These are phyloP conservation scores for Calcarius lapponicus DNA, from an alignment of 2,797 vertebrate genomes.

Conservation along the genomic window DNA sequence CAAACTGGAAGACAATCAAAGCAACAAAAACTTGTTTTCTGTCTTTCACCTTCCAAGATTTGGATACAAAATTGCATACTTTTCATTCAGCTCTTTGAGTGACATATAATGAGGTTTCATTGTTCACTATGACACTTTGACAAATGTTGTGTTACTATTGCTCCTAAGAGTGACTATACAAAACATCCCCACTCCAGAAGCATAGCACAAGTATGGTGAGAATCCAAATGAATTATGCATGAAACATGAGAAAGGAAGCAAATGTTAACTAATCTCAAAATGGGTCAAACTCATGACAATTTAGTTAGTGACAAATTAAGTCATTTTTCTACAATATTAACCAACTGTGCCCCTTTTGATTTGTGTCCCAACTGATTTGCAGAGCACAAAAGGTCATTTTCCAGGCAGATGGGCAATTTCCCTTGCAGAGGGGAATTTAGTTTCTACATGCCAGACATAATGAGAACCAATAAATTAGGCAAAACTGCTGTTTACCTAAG, in stretches of 20 bases:
- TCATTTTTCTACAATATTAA: conserved; percentile 77
- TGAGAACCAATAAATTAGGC: conserved; percentile 82
- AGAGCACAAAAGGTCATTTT: conserved; percentile 77
- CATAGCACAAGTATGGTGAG: background rate
- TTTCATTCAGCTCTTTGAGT: conserved; percentile 27
- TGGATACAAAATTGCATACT: conserved; percentile 21
- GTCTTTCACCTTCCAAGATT: conserved; percentile 5
- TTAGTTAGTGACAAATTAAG: conserved; percentile 69
- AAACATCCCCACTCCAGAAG: background rate
- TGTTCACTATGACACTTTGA: conserved; percentile 45
- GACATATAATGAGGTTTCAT: conserved; percentile 37
- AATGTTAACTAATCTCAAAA: conserved; percentile 77
- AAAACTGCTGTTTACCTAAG: conserved; percentile 78
- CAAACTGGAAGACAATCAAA: background rate
- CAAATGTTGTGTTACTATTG: conserved; percentile 44
- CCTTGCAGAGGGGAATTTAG: conserved; percentile 56
- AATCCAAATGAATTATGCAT: conserved; percentile 74
- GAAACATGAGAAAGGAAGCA: conserved; percentile 67
- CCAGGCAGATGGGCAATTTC: conserved; percentile 70
- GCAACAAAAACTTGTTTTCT: conserved; percentile 8
- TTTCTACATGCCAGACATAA: conserved; percentile 74
- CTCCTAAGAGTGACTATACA: conserved; percentile 1
- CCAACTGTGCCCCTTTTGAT: conserved; percentile 71
- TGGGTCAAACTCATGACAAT: conserved; percentile 73
- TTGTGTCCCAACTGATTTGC: conserved; percentile 69